Base-by-base conservation (phyloP, 2,888 invertebrate species). In the Helicoverpa assulta region DNA sequence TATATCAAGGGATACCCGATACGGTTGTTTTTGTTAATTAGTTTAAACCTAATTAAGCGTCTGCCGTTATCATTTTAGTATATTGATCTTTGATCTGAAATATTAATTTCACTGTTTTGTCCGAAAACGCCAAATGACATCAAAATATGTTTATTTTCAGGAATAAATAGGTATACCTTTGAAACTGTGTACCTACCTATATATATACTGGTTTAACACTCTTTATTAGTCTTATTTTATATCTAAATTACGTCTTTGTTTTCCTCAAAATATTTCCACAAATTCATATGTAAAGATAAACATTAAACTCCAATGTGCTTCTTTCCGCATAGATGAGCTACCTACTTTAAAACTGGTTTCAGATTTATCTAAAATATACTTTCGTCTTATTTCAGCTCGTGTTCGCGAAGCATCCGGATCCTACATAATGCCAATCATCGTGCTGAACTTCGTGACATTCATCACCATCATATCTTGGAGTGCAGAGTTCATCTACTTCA, bases 341-440 rank as follows among this genome's bases (percentile, higher is more conserved):
- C 2, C 8, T 10, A 40, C 40, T 4, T 40, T 14, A 14, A 2
- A 40, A 12, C 14, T 10, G 12, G n/a, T n/a, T 47, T 47, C n/a
- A 5, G 47, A 47, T n/a, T 40, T 40, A 40, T 40, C 40, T 40
- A 40, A 14, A 40, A 14, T 2, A 14, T 10, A 10, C 12, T 40
- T 40, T 10, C 10, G 12, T 80, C 70, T 71, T 54, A 74, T 96
- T 96, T 84, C 93, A 97, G 97, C 97, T 84, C 88, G 96, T 21
- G 93, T 97, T 54, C 95, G 97, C 54, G 97, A 97, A 80, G 70
- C 85, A 5, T 96, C 96, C 7, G 97, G 97, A 26, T 96, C 96
- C 58, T 97, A 97, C 88, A 86, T 89, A 52, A 86, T 96, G 37
- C 96, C 97, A 16, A 96, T 97, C 57, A 89, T 96, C 57, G 88